A percentile compares a stretch with the other conserved stretches of the same genome.
phyloP scores from a whole-genome alignment of 2,113 vertebrate species.

The Trematocara macrostoma region DNA sequence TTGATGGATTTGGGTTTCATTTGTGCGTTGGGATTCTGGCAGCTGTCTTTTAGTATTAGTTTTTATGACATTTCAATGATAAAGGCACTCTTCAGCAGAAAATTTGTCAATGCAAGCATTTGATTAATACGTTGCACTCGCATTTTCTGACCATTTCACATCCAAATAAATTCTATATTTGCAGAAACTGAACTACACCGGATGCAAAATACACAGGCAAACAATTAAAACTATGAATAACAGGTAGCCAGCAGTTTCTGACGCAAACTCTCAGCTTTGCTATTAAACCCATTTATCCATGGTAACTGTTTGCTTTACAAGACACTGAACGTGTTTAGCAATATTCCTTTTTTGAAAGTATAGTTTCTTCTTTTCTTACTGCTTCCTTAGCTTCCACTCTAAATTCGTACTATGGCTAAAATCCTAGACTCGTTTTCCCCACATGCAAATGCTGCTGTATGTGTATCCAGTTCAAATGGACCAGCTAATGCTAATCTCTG shows the following conservation, averaged over 20 bases:
- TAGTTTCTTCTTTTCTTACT: not conserved
- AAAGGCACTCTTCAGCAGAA: not conserved
- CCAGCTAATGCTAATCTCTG: constrained; percentile 65
- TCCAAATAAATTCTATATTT: not conserved
- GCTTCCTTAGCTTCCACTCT: not conserved
- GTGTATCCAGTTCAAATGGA: constrained; percentile 58
- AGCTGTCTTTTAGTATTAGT: not conserved
- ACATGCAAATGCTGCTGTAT: constrained; percentile 33
- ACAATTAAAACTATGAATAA: not conserved
- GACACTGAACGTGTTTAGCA: not conserved
- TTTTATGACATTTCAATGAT: constrained; percentile 4
- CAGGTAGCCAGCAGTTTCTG: not conserved
- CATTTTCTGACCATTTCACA: not conserved
- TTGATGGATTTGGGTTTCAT: constrained; percentile 26
- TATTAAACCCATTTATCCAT: not conserved
- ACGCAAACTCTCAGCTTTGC: not conserved
- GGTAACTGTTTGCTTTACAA: not conserved
- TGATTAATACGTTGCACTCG: not conserved
- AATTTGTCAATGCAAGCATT: not conserved
- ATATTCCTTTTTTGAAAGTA: not conserved
- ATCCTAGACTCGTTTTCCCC: constrained; percentile 3
- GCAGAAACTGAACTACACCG: not conserved
- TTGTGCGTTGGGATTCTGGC: not conserved
- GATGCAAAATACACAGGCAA: not conserved
- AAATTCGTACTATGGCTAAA: constrained; percentile 7